Conservation (phyloP, 2,888 invertebrate species). For the Mesorhabditis sp. region DNA sequence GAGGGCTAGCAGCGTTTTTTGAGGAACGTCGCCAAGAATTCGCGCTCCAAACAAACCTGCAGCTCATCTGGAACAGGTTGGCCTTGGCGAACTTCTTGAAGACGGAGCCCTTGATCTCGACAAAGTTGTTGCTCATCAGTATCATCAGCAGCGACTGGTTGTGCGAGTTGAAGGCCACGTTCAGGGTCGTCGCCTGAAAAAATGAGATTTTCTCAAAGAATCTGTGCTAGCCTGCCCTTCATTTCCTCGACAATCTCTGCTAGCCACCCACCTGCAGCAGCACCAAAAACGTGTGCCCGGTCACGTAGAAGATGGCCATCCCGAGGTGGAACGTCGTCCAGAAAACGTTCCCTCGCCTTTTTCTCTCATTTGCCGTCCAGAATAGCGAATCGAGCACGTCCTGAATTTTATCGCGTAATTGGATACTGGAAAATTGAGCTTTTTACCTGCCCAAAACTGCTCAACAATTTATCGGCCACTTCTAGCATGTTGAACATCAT, state of each 20-base stretch:
- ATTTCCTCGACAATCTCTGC: not conserved
- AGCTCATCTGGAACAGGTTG: conserved; percentile 88
- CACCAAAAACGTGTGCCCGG: conserved; percentile 76
- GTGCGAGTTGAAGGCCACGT: conserved; percentile 97
- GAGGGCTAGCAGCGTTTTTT: not conserved
- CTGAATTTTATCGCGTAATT: conserved; percentile 69
- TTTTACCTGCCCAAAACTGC: conserved; percentile 70
- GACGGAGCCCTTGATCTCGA: conserved; percentile 93
- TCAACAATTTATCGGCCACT: conserved; percentile 84
- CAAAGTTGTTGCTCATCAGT: conserved; percentile 99
- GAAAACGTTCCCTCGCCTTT: conserved; percentile 65
- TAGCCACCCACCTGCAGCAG: conserved; percentile 63
- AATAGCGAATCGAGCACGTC: conserved; percentile 95
- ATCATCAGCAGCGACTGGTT: conserved; percentile 95
- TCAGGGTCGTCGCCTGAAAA: conserved; percentile 92
- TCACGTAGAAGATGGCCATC: conserved; percentile 78
- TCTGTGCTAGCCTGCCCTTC: not conserved
- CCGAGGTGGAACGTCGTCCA: conserved; percentile 78
- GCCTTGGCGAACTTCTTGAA: conserved; percentile 99
- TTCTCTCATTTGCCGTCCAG: conserved; percentile 95
- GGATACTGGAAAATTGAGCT: not conserved
- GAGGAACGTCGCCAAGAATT: not conserved
- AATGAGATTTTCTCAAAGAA: not conserved
- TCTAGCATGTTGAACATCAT: conserved; percentile 99
- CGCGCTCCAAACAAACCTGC: conserved; percentile 60